A percentile compares a stretch with the other conserved stretches of the same genome.
Evolutionary conservation across 2,797 vertebrate species (phyloP).

Genomic region (Anableps anableps): DNA sequence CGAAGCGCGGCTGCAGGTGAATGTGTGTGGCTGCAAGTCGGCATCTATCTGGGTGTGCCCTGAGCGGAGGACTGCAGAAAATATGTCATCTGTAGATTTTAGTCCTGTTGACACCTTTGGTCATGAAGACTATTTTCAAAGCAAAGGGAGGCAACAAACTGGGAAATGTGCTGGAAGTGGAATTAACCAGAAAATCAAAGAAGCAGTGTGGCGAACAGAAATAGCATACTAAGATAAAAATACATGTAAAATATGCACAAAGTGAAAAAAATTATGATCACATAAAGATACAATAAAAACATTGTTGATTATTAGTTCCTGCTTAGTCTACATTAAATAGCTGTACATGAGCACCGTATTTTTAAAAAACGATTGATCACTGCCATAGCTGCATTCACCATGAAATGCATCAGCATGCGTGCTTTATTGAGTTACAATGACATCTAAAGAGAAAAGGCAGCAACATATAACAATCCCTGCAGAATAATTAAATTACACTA

Average conservation of each 20-base stretch:
- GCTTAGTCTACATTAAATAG: slow-evolving; percentile 45
- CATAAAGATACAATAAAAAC: slow-evolving; percentile 16
- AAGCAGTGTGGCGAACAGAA: slow-evolving; percentile 42
- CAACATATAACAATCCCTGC: too few relatives aligned
- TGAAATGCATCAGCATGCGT: slow-evolving; percentile 26
- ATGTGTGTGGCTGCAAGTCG: slow-evolving; percentile 40
- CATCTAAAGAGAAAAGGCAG: slow-evolving; percentile 32
- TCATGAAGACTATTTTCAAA: slow-evolving; percentile 58
- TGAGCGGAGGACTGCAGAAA: slow-evolving; percentile 58
- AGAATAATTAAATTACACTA: too few relatives aligned
- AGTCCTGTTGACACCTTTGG: slow-evolving; percentile 41
- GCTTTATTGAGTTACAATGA: slow-evolving; percentile 16
- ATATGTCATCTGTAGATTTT: slow-evolving; percentile 53
- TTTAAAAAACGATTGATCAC: slow-evolving; percentile 41
- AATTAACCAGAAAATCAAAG: slow-evolving; percentile 45
- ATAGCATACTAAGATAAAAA: slow-evolving; percentile 54
- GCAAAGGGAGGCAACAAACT: slow-evolving; percentile 43
- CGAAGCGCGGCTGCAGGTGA: slow-evolving; percentile 49
- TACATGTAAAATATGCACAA: slow-evolving; percentile 34
- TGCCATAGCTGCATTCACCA: slow-evolving; percentile 22
- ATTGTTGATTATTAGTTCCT: slow-evolving; percentile 51
- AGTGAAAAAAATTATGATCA: slow-evolving; percentile 17
- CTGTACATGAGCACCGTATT: slow-evolving; percentile 24
- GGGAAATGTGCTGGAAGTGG: slow-evolving; percentile 45
- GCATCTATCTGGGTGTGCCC: slow-evolving; percentile 38